phyloP scores from a whole-genome alignment of 2,888 invertebrate genomes.

The Macrophya alboannulata region DNA sequence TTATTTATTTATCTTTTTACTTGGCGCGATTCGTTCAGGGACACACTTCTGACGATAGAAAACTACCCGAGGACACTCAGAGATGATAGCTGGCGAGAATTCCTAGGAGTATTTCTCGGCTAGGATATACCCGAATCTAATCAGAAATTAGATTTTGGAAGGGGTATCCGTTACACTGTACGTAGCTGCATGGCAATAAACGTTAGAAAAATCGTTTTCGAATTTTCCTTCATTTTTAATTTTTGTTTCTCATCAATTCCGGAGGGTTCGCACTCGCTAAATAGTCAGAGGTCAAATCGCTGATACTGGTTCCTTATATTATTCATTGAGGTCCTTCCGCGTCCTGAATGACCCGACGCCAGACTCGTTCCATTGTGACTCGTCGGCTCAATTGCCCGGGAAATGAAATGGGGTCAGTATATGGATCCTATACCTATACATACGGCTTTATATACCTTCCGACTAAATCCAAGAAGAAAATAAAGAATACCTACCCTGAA shows the following conservation, averaged over 20 bases:
- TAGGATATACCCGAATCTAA: not conserved
- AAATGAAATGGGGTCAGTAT: conserved; percentile 56
- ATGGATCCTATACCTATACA: conserved; percentile 27
- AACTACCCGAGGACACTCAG: conserved; percentile 8
- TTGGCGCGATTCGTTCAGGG: conserved; percentile 41
- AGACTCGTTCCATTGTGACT: conserved; percentile 56
- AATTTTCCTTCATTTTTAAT: not conserved
- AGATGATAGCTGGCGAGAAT: conserved; percentile 17
- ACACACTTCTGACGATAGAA: conserved; percentile 1
- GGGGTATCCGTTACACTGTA: too few relatives aligned
- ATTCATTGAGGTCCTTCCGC: conserved; percentile 43
- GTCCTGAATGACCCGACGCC: conserved; percentile 35
- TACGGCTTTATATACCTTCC: not conserved
- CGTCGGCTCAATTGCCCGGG: conserved; percentile 56
- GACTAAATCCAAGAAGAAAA: conserved; percentile 46
- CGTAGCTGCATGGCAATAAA: not conserved
- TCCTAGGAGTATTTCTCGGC: not conserved
- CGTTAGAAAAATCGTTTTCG: not conserved
- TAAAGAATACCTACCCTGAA: conserved; percentile 19
- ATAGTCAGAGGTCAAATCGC: conserved; percentile 17
- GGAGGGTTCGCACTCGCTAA: not conserved
- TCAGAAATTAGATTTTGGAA: not conserved
- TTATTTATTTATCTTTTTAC: conserved; percentile 52
- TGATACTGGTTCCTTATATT: conserved; percentile 11
- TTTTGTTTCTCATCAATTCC: not conserved